A percentile compares a stretch with the other conserved stretches of the same genome.
phyloP scores from a whole-genome alignment of 2,797 vertebrate species.

The Galago senegalensis region DNA sequence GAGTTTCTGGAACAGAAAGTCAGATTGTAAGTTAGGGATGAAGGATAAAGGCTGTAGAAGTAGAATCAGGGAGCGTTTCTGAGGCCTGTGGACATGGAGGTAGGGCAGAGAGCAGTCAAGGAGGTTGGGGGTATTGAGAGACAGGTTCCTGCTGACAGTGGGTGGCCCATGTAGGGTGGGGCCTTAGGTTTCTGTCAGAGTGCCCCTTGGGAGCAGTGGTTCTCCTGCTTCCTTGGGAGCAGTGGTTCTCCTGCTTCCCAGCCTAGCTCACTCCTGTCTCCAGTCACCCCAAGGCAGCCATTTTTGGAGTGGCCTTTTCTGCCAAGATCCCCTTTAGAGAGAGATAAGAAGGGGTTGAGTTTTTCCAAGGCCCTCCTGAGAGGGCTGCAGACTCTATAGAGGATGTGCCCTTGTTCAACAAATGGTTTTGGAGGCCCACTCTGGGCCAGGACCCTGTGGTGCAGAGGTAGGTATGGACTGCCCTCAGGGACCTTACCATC shows the following conservation, averaged over 20 bases:
- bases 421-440: not conserved
- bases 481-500: not conserved
- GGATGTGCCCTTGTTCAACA: not conserved
- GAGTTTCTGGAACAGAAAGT: not conserved
- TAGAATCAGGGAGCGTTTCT: not conserved
- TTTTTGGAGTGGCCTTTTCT: not conserved
- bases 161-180: no score
- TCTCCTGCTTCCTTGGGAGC: accelerated
- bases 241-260: not conserved
- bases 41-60: not conserved
- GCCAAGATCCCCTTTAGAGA: not conserved
- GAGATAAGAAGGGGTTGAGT: not conserved
- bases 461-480: not conserved
- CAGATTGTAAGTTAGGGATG: not conserved
- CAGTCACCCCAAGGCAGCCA: not conserved
- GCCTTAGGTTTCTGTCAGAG: not conserved
- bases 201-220: not conserved
- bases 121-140: not conserved
- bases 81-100: accelerated
- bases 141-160: not conserved
- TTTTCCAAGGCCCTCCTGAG: not conserved
- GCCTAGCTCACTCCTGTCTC: not conserved
- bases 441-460: no score
- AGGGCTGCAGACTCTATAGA: not conserved
- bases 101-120: not conserved